Evolutionary conservation across 2,797 vertebrate species (phyloP).

Genomic region (Sternarchorhynchus goeldii): DNA sequence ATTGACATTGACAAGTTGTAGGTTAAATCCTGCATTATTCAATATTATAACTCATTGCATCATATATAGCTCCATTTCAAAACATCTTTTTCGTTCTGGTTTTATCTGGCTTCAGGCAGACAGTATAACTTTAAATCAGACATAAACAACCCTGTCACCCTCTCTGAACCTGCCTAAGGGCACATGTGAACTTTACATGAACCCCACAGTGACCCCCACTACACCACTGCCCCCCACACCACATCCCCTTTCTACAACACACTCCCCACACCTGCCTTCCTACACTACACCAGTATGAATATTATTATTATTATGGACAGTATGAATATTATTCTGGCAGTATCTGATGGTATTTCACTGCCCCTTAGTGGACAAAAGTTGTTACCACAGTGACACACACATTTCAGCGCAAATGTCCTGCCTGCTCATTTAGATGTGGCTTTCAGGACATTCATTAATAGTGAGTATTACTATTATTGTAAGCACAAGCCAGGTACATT

Average conservation of each 20-base stretch:
- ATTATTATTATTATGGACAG: not conserved
- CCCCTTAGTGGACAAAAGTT: constrained; percentile 47
- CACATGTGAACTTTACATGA: constrained; percentile 45
- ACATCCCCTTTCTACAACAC: not conserved
- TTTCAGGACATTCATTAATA: too few relatives aligned
- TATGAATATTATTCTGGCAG: not conserved
- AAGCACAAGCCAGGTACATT: too few relatives aligned
- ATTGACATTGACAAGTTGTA: not conserved
- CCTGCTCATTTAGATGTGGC: too few relatives aligned
- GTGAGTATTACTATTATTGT: too few relatives aligned
- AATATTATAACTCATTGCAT: too few relatives aligned
- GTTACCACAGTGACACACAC: not conserved
- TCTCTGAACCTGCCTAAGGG: not conserved
- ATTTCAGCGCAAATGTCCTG: too few relatives aligned
- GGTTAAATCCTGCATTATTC: constrained; percentile 8
- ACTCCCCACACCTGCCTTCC: not conserved
- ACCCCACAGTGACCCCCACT: constrained; percentile 9
- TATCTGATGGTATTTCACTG: constrained; percentile 29
- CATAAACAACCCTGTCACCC: constrained; percentile 15
- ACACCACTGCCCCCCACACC: not conserved
- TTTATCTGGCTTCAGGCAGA: constrained; percentile 18
- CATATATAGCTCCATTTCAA: not conserved
- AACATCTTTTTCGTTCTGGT: constrained; percentile 3
- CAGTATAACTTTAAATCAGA: constrained; percentile 24
- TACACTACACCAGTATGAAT: too few relatives aligned